phyloP scores from a whole-genome alignment of 1,140 invertebrate genomes.

The Panagrolaimus sp. region DNA sequence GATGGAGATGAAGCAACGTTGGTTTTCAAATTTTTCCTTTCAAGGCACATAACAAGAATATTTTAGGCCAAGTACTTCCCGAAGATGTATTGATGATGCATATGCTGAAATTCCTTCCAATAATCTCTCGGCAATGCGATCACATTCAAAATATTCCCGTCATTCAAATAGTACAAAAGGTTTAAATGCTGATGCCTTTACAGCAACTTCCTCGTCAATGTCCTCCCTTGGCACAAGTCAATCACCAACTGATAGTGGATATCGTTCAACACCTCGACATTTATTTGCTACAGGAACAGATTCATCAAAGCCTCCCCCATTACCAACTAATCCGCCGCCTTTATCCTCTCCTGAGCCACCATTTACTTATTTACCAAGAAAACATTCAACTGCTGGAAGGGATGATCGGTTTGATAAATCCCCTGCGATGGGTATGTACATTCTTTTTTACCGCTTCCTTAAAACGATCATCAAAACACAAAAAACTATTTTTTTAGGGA shows the following conservation, averaged over 20 bases:
- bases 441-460: no score
- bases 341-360: background rate
- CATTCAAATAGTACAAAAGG: background rate
- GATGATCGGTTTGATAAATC: background rate
- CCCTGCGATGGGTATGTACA: background rate
- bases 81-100: constrained; percentile 1
- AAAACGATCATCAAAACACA: no score
- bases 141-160: background rate
- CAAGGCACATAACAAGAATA: background rate
- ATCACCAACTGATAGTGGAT: constrained; percentile 13
- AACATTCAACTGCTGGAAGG: background rate
- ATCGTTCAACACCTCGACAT: constrained; percentile 9
- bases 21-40: background rate
- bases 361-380: background rate
- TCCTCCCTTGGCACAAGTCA: constrained; percentile 12
- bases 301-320: constrained; percentile 4
- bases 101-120: background rate
- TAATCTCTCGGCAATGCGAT: no score
- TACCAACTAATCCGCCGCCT: constrained; percentile 13
- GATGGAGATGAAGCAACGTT: constrained; percentile 15
- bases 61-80: constrained; percentile 5
- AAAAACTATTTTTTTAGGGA: background rate
- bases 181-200: constrained; percentile 7
- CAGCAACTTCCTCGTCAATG: background rate
- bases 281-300: background rate